Evolutionary conservation across 2,888 invertebrate genomes (phyloP), one percentile per base, ranked within the genome.

Genomic region (Bombyx huttoni): DNA sequence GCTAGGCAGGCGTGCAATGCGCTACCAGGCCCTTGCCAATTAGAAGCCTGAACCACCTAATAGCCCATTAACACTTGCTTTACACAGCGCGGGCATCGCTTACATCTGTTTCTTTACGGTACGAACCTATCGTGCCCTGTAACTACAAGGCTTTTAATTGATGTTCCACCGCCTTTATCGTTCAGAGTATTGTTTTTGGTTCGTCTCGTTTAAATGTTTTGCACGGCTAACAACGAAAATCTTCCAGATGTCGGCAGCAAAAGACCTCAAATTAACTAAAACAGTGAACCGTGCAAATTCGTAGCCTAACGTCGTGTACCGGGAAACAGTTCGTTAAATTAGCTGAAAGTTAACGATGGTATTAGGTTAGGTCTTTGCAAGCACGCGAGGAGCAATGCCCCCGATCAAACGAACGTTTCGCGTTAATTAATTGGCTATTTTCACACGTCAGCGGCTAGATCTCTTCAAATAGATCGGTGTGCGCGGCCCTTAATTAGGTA

Each of bases 401-500:
- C 65, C 67, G 65, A 73, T 75, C 77, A 68, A 64, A 71, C 61
- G 67, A 72, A 68, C 72, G 81, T 81, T 80, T 74, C 79, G 79
- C 82, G 82, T 81, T 88, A 88, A 88, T 88, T 88, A 88, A 88
- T 88, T 88, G 88, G 88, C 77, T 86, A 85, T 88, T 88, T 88
- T 88, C 88, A 88, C 88, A 88, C 88, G 88, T 88, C 88, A 87
- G 70, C 76, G 75, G 78, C 76, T 77, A 84, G 84, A 88, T 88
- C 88, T 82, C 72, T 77, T 84, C 85, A 82, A 88, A 85, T 86
- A 87, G 88, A 88, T 88, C 87, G 81, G 78, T 73, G 77, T 73
- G 71, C 73, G 73, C 70, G 83, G 79, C 75, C 85, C 84, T 87
- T 88, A 84, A 88, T 88, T 88, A 88, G 82, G 78, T 77, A 74